Base-by-base conservation (phyloP, 2,797 vertebrate species). In the Poeciliopsis infans region DNA sequence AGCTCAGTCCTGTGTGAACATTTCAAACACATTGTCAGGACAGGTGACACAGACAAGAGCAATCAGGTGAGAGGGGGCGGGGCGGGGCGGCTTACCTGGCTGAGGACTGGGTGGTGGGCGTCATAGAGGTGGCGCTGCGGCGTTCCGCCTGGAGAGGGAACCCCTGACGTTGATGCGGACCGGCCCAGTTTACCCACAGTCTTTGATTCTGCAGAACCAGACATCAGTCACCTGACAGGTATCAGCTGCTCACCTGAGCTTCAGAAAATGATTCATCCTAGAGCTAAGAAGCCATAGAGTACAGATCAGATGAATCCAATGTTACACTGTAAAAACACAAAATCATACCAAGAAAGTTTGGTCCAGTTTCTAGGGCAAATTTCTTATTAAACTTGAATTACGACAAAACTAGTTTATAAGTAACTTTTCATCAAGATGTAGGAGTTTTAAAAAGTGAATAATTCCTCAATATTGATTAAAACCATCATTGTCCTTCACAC, bases 81-180 rank as follows among this genome's bases (percentile, higher is more conserved):
- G 3, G 80, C 39, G 76, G 61, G 76, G 11, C 81, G 74, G 39
- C 92, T 94, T 98, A 99, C 98, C 98, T 99, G 97, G 96, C 96
- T 97, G 36, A 97, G 97, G 77, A 95, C 97, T 0, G 96, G 96
- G 59, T 96, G 97, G 76, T 96, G 96, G 23, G 93, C 91, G 72
- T 98, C 97, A 0, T 96, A 86, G 88, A 95, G 91, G 90, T 97
- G 97, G 90, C 96, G 94, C 84, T 97, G 97, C 74, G 97, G 96
- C 5, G 95, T 94, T 13, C 95, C 96, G 0, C 96, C 96, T 0
- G 97, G 93, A 74, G 97, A 97, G 89, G 97, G 96, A 86, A 97
- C 97, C 87, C 97, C 97, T 66, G 98, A 98, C 0, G 97, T 97
- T 1, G 97, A 98, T 0, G 97, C 97, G 1, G 98, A 99, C 0